Evolutionary conservation across 1,140 invertebrate genomes (phyloP), one percentile per base, ranked within the genome.

Genomic region (Episyrphus balteatus): DNA sequence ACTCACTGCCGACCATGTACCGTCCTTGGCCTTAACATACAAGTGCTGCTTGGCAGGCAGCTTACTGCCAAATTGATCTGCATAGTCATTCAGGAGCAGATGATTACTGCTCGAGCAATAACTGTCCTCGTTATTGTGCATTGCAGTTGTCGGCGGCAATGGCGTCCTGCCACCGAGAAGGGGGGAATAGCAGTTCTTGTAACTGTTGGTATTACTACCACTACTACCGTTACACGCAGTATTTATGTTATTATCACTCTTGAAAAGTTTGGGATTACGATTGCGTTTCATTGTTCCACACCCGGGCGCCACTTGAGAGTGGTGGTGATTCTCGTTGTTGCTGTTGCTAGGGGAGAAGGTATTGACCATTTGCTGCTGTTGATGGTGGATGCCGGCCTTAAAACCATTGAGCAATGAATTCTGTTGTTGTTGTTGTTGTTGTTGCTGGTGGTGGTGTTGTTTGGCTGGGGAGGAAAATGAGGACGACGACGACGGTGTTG

Each of bases 1-100:
- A 44, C 59, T 62, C 26, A 67, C 64, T 0, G 65, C 61, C 1
- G 64, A 67, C 61, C 65, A 67, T 19, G 62, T 58, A 43, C 64
- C 65, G 34, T 67, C 62, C 51, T 68, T 68, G 46, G 65, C 57
- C 51, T 68, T 68, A 6, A 68, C 58, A 43, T 67, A 68, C 12
- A 68, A 42, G 42, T 67, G 65, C 51, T 68, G 65, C 33, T 66
- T 67, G 32, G 53, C 58, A 12, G 62, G 56, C 44, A 63, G 59
- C 26, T 62, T 67, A 53, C 52, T 62, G 44, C 65, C 65, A 51
- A 66, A 66, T 18, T 62, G 59, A 49, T 66, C 52, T 9, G 56
- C 50, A 36, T 62, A 64, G 11, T 65, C 62, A 21, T 62, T 17
- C 56, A 55, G 12, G 43, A 44, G 30, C 48, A 50, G 21, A 26